Evolutionary conservation across 2,113 vertebrate genomes (phyloP), one percentile per base, ranked within the genome.

Genomic region (Phasianus colchicus): DNA sequence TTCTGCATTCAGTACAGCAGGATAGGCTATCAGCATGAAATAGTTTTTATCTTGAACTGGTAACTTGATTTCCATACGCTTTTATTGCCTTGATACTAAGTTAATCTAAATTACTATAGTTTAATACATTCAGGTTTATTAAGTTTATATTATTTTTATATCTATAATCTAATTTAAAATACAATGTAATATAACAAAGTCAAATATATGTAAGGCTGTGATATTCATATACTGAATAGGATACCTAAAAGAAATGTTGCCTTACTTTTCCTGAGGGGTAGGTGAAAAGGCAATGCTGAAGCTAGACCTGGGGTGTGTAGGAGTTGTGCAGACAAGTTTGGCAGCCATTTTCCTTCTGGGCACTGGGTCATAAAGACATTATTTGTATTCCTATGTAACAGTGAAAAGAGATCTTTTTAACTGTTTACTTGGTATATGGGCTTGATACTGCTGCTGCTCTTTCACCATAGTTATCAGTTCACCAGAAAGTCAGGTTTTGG

Each of bases 251-350:
- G 34, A 85, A 92, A 42, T 4, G 10, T 18, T 70, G n/a, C 54
- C 36, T 10, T 64, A 8, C 7, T 52, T 6, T 66, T 19, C 82
- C 42, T 66, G 36, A 85, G 78, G 15, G 61, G 36, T 30, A 82
- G 67, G 30, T 1, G 1, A 24, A 43, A 85, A 42, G n/a, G 19
- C 58, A 79, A 1, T 57, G 40, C 2, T 55, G 15, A 45, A 0
- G 21, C 24, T 54, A 70, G n/a, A 54, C 24, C 27, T 42, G 7
- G 66, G 34, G 2, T 47, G 20, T 85, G 43, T 40, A 85, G 48
- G 18, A 83, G 38, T 4, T 91, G 63, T 13, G 54, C 58, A 76
- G 40, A 36, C 65, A 67, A 92, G 36, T 55, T 89, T 70, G 34
- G n/a, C 54, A 83, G 27, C 19, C 10, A 3, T 80, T 90, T 92